Conservation (phyloP, 2,113 vertebrate species). For the Actenoides hombroni region DNA sequence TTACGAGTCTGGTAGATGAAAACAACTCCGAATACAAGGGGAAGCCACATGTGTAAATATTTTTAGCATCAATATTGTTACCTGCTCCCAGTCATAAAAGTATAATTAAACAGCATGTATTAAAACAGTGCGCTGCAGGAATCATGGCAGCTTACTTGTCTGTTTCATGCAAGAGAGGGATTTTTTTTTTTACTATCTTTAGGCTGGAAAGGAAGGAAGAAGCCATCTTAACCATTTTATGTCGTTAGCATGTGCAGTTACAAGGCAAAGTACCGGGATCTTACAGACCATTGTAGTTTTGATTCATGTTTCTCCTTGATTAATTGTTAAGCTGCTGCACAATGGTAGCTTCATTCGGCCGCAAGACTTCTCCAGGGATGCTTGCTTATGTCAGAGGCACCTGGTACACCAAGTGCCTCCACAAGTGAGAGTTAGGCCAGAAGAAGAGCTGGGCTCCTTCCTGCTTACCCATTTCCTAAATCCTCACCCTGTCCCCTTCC, state of each 20-base stretch:
- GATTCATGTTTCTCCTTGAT: slow-evolving; percentile 21
- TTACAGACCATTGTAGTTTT: not conserved
- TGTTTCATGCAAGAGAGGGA: not conserved
- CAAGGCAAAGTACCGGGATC: not conserved
- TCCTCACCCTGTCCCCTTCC: not conserved
- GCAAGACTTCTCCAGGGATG: not conserved
- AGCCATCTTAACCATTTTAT: not conserved
- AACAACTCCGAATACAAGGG: slow-evolving; percentile 19
- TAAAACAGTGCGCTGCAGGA: not conserved
- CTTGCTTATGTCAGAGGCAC: not conserved
- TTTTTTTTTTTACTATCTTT: not conserved
- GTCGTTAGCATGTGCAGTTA: slow-evolving; percentile 5
- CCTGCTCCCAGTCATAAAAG: slow-evolving; percentile 38
- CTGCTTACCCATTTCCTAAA: not conserved
- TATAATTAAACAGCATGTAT: not conserved
- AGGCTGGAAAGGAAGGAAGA: slow-evolving; percentile 30
- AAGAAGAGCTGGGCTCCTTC: not conserved
- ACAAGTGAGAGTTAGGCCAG: not conserved
- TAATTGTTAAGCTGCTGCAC: slow-evolving; percentile 21
- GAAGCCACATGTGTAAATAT: slow-evolving; percentile 42
- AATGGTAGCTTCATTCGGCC: not conserved
- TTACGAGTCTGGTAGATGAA: slow-evolving; percentile 23
- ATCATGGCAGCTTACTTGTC: not conserved
- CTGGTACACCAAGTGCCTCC: not conserved
- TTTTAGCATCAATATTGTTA: slow-evolving; percentile 19